phyloP scores from a whole-genome alignment of 2,888 invertebrate genomes.

The Latheticus oryzae region DNA sequence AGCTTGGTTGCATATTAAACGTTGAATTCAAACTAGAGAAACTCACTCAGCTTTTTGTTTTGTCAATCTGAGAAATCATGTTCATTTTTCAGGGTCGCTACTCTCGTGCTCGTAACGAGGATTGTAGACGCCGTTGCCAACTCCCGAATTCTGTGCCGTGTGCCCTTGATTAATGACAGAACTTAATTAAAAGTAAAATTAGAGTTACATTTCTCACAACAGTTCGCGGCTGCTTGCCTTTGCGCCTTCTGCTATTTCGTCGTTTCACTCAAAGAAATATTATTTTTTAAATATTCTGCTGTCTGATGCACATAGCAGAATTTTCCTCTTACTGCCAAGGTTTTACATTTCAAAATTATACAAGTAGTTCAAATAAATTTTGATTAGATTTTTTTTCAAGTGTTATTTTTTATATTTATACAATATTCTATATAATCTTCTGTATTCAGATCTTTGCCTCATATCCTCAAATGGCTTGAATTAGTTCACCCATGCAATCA shows the following conservation, averaged over 20 bases:
- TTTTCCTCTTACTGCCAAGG: too few species aligned
- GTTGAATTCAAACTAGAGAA: not conserved
- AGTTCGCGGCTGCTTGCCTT: constrained; percentile 47
- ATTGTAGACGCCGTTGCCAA: constrained; percentile 33
- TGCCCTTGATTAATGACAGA: constrained; percentile 67
- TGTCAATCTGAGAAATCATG: constrained; percentile 38
- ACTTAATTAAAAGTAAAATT: constrained; percentile 69
- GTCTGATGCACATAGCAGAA: too few species aligned
- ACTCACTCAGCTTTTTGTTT: constrained; percentile 17
- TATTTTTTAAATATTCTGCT: too few species aligned
- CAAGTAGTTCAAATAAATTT: too few species aligned
- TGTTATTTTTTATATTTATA: too few species aligned
- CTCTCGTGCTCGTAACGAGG: constrained; percentile 27
- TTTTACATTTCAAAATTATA: too few species aligned
- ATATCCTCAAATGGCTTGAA: too few species aligned
- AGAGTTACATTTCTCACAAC: constrained; percentile 64
- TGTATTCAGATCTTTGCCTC: too few species aligned
- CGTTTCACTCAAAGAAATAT: too few species aligned
- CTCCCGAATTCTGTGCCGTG: constrained; percentile 48
- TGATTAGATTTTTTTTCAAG: too few species aligned
- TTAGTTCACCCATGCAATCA: constrained; percentile 13
- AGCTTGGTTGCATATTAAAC: not conserved
- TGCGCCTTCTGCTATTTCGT: constrained; percentile 41
- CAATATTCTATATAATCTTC: too few species aligned
- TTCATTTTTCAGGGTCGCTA: constrained; percentile 30